These are phyloP conservation scores for Baccha elongata DNA, from an alignment of 2,888 invertebrate genomes.

Conservation along the genomic window DNA sequence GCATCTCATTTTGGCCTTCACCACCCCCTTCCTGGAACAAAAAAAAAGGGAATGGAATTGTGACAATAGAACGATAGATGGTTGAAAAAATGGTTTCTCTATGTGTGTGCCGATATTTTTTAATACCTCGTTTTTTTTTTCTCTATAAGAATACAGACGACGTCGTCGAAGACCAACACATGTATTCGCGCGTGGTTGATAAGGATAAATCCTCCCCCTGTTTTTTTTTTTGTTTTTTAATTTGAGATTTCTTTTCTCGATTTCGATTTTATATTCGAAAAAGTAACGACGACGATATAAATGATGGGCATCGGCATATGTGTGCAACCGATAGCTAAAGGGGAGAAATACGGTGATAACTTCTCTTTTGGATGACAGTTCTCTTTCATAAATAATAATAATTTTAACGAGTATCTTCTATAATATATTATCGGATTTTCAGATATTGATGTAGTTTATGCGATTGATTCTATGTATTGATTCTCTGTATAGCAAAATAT, in stretches of 20 bases:
- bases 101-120: conserved; percentile 67
- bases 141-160: conserved; percentile 43
- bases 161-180: conserved; percentile 61
- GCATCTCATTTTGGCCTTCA: conserved; percentile 56
- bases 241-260: conserved; percentile 68
- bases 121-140: conserved; percentile 50
- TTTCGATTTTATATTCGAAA: conserved; percentile 72
- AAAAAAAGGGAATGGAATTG: conserved; percentile 53
- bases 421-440: too few species aligned
- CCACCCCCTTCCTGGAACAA: conserved; percentile 26
- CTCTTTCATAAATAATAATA: neutral
- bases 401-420: too few species aligned
- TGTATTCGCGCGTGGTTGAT: conserved; percentile 68
- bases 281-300: conserved; percentile 53
- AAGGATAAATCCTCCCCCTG: conserved; percentile 71
- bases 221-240: conserved; percentile 39
- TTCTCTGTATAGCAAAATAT: too few species aligned
- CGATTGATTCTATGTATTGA: too few species aligned
- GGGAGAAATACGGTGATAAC: conserved; percentile 6
- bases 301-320: conserved; percentile 28
- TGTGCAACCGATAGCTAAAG: conserved; percentile 20
- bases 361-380: conserved; percentile 10
- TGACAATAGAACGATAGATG: conserved; percentile 69
- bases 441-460: too few species aligned
- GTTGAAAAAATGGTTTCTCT: conserved; percentile 59